These are phyloP conservation scores for Apodemia zela DNA, from an alignment of 2,888 invertebrate species.

Conservation along the genomic window DNA sequence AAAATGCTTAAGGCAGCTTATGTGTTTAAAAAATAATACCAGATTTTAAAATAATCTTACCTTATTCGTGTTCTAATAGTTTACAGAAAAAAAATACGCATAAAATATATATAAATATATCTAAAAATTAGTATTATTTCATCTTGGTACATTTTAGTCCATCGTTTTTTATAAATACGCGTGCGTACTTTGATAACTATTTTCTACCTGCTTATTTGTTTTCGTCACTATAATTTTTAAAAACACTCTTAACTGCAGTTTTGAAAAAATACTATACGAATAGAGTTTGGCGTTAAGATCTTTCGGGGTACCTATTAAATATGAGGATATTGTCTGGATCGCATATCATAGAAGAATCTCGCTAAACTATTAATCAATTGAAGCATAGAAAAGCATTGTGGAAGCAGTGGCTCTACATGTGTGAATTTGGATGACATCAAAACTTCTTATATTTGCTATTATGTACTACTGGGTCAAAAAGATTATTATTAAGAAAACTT, in stretches of 20 bases:
- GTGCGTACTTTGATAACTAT: conserved; percentile 10
- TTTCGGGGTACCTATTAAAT: conserved; percentile 6
- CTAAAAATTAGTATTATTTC: conserved; percentile 14
- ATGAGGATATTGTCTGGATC: background rate
- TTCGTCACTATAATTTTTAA: conserved; percentile 12
- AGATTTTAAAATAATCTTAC: conserved; percentile 10
- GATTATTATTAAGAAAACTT: too few relatives aligned
- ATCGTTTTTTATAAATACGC: conserved; percentile 7
- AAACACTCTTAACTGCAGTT: conserved; percentile 2
- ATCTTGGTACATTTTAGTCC: conserved; percentile 2
- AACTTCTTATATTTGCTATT: too few relatives aligned
- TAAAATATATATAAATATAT: conserved; percentile 14
- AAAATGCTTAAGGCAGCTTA: conserved; percentile 16
- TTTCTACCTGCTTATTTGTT: conserved; percentile 11
- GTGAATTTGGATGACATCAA: too few relatives aligned
- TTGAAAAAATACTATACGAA: background rate
- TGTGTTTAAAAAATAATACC: conserved; percentile 11
- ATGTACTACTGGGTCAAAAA: too few relatives aligned
- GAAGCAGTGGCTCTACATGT: background rate
- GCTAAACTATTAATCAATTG: background rate
- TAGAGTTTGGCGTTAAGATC: background rate
- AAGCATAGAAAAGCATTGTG: background rate
- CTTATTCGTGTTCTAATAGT: background rate
- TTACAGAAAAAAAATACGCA: conserved; percentile 3
- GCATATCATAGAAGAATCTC: background rate